Evolutionary conservation across 2,797 vertebrate species (phyloP).

Genomic region (Rhynchonycteris naso): DNA sequence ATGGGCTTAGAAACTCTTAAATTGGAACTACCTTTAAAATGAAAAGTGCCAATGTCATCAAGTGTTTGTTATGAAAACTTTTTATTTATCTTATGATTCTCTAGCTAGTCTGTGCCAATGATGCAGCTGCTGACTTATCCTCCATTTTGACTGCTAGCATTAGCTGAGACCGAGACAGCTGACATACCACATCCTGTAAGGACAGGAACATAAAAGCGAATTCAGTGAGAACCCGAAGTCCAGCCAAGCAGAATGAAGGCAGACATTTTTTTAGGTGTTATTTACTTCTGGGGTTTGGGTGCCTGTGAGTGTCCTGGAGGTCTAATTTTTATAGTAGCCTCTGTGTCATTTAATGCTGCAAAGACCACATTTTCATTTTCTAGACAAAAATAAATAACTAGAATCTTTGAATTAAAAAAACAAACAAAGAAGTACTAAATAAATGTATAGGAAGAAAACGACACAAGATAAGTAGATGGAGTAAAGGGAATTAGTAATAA

Average conservation of each 20-base stretch:
- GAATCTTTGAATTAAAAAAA: background rate
- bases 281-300: slow-evolving; percentile 64
- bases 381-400: slow-evolving; percentile 52
- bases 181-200: background rate
- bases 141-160: background rate
- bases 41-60: background rate
- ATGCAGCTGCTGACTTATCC: background rate
- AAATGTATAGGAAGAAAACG: background rate
- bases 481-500: slow-evolving; percentile 18
- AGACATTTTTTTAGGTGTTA: slow-evolving; percentile 62
- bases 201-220: slow-evolving; percentile 36
- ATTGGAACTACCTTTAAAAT: slow-evolving; percentile 16
- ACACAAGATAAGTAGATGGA: background rate
- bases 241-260: slow-evolving; percentile 36
- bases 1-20: background rate
- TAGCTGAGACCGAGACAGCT: background rate
- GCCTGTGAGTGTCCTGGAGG: slow-evolving; percentile 8
- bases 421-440: slow-evolving; percentile 11
- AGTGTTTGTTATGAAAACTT: background rate
- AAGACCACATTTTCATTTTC: slow-evolving; percentile 49
- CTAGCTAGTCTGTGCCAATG: background rate
- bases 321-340: slow-evolving; percentile 58
- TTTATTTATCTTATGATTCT: background rate
- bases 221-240: background rate
- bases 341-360: slow-evolving; percentile 18